A percentile compares a stretch with the other conserved stretches of the same genome.
Evolutionary conservation across 35 echinoderm and acorn worm species (phyloP).

Genomic region (Ophiothrix spiculata): DNA sequence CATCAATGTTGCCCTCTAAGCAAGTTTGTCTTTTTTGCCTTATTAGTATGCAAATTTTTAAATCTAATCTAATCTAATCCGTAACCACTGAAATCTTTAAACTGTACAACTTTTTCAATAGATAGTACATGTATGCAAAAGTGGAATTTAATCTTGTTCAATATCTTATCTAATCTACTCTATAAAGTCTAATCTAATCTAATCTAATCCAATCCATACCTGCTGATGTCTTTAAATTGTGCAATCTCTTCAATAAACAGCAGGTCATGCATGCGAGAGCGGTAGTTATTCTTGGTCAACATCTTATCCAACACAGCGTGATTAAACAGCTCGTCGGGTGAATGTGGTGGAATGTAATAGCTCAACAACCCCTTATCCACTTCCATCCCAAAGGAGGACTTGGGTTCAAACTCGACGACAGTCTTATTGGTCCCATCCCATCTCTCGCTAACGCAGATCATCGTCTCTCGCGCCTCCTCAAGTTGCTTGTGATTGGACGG

Average conservation of each 20-base stretch:
- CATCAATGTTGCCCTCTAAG: too few species aligned
- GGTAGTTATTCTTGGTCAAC: constrained; percentile 92
- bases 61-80: too few species aligned
- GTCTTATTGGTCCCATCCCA: constrained; percentile 83
- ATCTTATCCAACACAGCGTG: constrained; percentile 80
- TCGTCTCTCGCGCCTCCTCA: constrained; percentile 70
- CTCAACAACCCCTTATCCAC: constrained; percentile 69
- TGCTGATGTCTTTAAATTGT: constrained; percentile 80
- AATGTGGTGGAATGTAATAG: constrained; percentile 69
- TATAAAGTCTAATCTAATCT: too few species aligned
- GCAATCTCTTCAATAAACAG: constrained; percentile 91
- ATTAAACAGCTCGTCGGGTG: constrained; percentile 79
- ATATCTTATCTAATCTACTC: too few species aligned
- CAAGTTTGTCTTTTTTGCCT: too few species aligned
- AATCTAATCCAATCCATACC: constrained; percentile 42
- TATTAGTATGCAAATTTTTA: too few species aligned
- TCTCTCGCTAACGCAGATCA: constrained; percentile 64
- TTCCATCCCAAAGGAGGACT: constrained; percentile 58
- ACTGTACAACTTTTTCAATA: too few species aligned
- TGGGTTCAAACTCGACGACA: constrained; percentile 68
- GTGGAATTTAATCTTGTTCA: too few species aligned
- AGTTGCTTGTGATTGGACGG: constrained; percentile 69
- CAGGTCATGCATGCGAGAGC: constrained; percentile 84
- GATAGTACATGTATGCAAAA: too few species aligned
- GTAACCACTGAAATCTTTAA: too few species aligned